Percentiles rank a stretch among this genome's conserved stretches.
These are phyloP conservation scores for Anastrepha ludens DNA, from an alignment of 1,140 invertebrate genomes.

Conservation along the genomic window DNA sequence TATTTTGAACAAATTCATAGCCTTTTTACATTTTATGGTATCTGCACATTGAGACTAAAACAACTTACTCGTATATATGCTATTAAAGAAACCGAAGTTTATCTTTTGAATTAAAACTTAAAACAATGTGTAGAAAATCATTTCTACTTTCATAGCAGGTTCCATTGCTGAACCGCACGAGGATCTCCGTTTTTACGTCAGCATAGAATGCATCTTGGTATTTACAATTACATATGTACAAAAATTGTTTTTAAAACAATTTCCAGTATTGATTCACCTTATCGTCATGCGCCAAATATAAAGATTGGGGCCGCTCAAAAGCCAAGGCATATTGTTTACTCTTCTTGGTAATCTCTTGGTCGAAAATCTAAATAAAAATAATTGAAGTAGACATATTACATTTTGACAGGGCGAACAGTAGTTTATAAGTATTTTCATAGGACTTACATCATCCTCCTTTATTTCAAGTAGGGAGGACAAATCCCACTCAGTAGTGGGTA, in stretches of 20 bases:
- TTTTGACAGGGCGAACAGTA: neutral
- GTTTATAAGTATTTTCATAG: neutral
- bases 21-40: constrained; percentile 14
- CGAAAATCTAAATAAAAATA: constrained; percentile 76
- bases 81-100: neutral
- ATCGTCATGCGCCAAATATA: constrained; percentile 75
- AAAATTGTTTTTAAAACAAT: constrained; percentile 61
- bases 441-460: constrained; percentile 77
- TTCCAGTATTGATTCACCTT: constrained; percentile 77
- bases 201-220: neutral
- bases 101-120: neutral
- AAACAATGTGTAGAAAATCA: neutral
- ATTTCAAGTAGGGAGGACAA: constrained; percentile 79
- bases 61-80: neutral
- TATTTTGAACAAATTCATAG: neutral
- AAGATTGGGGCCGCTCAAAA: constrained; percentile 78
- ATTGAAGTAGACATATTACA: neutral
- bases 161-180: neutral
- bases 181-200: neutral
- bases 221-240: constrained; percentile 3
- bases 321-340: constrained; percentile 79
- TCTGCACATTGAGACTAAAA: neutral
- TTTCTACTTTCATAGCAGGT: neutral
- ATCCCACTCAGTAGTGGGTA: constrained; percentile 82
- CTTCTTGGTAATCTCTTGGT: constrained; percentile 79